These are phyloP conservation scores for Pleuronectes platessa DNA, from an alignment of 2,113 vertebrate species.

Conservation along the genomic window DNA sequence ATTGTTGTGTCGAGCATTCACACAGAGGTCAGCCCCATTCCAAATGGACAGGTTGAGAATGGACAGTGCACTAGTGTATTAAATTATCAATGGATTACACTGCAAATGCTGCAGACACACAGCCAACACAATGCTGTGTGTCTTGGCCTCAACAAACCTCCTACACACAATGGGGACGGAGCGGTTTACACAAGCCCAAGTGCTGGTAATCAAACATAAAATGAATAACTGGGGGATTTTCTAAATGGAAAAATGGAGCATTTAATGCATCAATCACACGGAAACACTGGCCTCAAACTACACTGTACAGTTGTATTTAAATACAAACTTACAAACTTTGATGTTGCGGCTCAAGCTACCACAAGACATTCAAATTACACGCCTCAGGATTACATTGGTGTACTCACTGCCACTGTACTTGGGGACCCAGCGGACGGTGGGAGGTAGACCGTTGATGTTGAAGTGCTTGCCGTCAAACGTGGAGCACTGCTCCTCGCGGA, in stretches of 20 bases:
- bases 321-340: constrained; percentile 5
- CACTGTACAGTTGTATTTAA: constrained; percentile 12
- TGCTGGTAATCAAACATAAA: neutral
- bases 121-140: neutral
- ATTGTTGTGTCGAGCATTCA: too few species aligned
- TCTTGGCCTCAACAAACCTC: neutral
- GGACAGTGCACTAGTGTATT: neutral
- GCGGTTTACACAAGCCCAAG: constrained; percentile 1
- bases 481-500: constrained; percentile 94
- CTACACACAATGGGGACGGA: constrained; percentile 2
- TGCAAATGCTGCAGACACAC: neutral
- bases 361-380: constrained; percentile 1
- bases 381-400: neutral
- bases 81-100: neutral
- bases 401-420: constrained; percentile 98
- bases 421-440: constrained; percentile 93
- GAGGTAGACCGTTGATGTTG: constrained; percentile 94
- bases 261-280: constrained; percentile 14
- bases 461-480: constrained; percentile 96
- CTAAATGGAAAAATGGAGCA: neutral
- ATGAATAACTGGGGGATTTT: neutral
- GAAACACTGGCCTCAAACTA: neutral
- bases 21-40: too few species aligned
- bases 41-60: neutral
- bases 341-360: constrained; percentile 2